These are phyloP conservation scores for Nannobrachium achirus DNA, from an alignment of 2,113 vertebrate species.

Conservation along the genomic window DNA sequence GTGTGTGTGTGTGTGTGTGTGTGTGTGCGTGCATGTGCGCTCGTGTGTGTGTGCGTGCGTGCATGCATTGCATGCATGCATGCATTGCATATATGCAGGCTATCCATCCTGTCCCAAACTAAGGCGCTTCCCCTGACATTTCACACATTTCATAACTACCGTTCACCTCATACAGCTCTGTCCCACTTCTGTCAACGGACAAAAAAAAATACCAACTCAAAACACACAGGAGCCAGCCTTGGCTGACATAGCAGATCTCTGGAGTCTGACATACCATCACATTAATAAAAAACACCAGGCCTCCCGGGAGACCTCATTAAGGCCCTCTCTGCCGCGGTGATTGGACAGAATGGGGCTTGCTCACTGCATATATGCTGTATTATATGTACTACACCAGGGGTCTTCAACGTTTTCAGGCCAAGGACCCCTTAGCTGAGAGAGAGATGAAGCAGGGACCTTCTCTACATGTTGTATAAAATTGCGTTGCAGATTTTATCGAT, in stretches of 20 bases:
- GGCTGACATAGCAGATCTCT: constrained; percentile 40
- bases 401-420: no score
- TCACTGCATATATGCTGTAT: constrained; percentile 27
- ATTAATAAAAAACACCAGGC: constrained; percentile 48
- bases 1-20: no score
- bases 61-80: not conserved
- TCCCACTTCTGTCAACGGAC: constrained; percentile 16
- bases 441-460: no score
- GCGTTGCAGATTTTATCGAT: no score
- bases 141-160: not conserved
- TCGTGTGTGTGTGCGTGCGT: not conserved
- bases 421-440: no score
- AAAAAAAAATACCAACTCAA: constrained; percentile 6
- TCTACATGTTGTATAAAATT: no score
- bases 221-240: constrained; percentile 27
- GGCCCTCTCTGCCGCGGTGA: constrained; percentile 16
- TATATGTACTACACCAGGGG: no score
- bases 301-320: constrained; percentile 66
- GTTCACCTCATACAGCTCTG: constrained; percentile 16
- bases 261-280: constrained; percentile 36
- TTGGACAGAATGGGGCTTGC: constrained; percentile 44
- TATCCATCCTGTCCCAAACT: not conserved
- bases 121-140: not conserved
- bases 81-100: not conserved
- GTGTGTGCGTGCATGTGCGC: no score